Base-by-base conservation (phyloP, 2,113 vertebrate genomes). In the Halichoerus grypus region DNA sequence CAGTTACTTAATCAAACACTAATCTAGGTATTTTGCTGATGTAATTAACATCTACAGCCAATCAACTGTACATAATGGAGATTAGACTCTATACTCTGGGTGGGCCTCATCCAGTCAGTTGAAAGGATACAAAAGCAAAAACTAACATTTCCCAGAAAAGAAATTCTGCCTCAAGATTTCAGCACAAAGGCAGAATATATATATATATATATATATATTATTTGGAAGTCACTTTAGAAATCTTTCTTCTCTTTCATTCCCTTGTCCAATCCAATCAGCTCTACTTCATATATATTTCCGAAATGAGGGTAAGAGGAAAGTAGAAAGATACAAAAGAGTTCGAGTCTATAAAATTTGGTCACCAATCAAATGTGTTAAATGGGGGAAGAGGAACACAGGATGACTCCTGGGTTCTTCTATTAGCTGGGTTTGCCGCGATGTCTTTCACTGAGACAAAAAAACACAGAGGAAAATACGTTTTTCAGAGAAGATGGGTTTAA, bases 261-360 rank as follows among this genome's bases (percentile, higher is more conserved):
- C 53, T 89, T 89, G 31, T 57, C 26, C 11, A 95, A 39, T 55
- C 4, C 3, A 77, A 74, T 79, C 31, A 63, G 8, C 24, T 84
- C 18, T 94, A 46, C 3, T 85, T 94, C 71, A 94, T 91, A 81
- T 87, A 53, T 65, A 51, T 72, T 57, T 96, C 91, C 91, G 53
- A 91, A 91, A 88, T 94, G 26, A 69, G 18, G 7, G n/a, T 49
- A 87, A 31, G 1, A 57, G 3, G 5, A n/a, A 71, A 63, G 5
- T 46, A 57, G 26, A 87, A 91, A 87, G 46, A 28, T 18, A 42
- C 1, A 1, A 77, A 88, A 55, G 49, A 51, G 5, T 59, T 57
- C 81, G 18, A 57, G 28, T 76, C 51, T 39, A 1, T 16, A 71
- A 90, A 16, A 76, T 7, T 5, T 84, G n/a, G 0, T 91, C 74